Evolutionary conservation across 2,888 invertebrate species (phyloP).

Genomic region (Lithodes maja): DNA sequence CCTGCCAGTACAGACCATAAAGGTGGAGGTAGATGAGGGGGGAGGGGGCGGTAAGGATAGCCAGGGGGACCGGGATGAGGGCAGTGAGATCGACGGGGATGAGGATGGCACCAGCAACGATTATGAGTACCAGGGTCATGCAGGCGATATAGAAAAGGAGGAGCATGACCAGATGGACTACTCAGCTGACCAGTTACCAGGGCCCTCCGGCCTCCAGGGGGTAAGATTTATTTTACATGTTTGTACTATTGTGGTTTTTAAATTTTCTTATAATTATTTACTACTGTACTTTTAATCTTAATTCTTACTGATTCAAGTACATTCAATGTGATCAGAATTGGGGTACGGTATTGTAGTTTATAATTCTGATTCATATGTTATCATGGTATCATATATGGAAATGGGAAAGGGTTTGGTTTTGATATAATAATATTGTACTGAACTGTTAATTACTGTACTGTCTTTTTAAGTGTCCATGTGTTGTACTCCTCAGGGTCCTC

Average conservation of each 20-base stretch:
- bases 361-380: no score
- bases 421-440: no score
- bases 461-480: no score
- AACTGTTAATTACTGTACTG: no score
- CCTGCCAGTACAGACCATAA: constrained; percentile 64
- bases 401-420: no score
- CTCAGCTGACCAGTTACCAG: constrained; percentile 62
- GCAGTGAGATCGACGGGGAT: constrained; percentile 49
- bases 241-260: no score
- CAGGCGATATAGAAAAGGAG: constrained; percentile 65
- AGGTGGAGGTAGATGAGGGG: constrained; percentile 65
- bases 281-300: not conserved
- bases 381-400: no score
- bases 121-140: constrained; percentile 63
- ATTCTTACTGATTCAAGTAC: not conserved
- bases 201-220: constrained; percentile 68
- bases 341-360: not conserved
- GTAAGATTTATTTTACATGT: constrained; percentile 28
- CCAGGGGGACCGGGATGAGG: constrained; percentile 38
- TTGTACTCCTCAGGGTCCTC: constrained; percentile 50
- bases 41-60: constrained; percentile 35
- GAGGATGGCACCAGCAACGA: constrained; percentile 50
- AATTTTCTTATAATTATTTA: not conserved
- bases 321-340: not conserved
- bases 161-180: constrained; percentile 68